Conservation (phyloP, 2,888 invertebrate genomes). For the Acleris sparsana region DNA sequence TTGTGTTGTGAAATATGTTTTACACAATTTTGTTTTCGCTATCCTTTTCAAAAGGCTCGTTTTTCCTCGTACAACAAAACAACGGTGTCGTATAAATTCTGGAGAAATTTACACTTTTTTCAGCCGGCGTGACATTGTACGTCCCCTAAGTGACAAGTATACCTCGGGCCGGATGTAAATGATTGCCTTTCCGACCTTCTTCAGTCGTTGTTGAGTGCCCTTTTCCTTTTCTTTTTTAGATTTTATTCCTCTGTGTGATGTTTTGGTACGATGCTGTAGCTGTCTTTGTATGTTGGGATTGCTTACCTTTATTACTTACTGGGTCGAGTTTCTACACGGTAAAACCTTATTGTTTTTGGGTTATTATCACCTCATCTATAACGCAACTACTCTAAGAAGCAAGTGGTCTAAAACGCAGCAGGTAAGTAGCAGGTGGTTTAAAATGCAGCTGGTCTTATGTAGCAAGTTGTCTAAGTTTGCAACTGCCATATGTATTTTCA, state of each 20-base stretch:
- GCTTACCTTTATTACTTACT: background rate
- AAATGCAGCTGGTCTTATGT: too few relatives aligned
- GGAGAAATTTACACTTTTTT: constrained; percentile 31
- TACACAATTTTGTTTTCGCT: background rate
- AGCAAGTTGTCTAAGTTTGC: too few relatives aligned
- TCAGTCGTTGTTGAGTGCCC: constrained; percentile 25
- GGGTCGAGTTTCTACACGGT: too few relatives aligned
- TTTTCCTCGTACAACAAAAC: constrained; percentile 4
- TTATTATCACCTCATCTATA: too few relatives aligned
- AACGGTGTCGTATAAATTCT: constrained; percentile 21
- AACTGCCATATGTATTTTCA: too few relatives aligned
- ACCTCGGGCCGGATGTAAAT: constrained; percentile 32
- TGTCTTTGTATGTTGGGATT: constrained; percentile 1
- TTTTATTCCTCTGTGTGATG: constrained; percentile 10
- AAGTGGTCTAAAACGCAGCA: too few relatives aligned
- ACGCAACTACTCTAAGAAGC: too few relatives aligned
- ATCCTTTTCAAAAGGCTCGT: background rate
- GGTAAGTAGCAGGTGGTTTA: too few relatives aligned
- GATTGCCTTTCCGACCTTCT: constrained; percentile 32
- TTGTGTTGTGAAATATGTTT: too few relatives aligned
- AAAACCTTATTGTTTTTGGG: too few relatives aligned
- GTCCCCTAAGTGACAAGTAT: constrained; percentile 30
- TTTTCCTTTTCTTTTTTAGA: constrained; percentile 26
- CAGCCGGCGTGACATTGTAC: constrained; percentile 15
- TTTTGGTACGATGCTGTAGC: constrained; percentile 19